Percentiles rank a stretch among this genome's conserved stretches.
These are phyloP conservation scores for Eidolon dupreanum DNA, from an alignment of 2,797 vertebrate species.

Conservation along the genomic window DNA sequence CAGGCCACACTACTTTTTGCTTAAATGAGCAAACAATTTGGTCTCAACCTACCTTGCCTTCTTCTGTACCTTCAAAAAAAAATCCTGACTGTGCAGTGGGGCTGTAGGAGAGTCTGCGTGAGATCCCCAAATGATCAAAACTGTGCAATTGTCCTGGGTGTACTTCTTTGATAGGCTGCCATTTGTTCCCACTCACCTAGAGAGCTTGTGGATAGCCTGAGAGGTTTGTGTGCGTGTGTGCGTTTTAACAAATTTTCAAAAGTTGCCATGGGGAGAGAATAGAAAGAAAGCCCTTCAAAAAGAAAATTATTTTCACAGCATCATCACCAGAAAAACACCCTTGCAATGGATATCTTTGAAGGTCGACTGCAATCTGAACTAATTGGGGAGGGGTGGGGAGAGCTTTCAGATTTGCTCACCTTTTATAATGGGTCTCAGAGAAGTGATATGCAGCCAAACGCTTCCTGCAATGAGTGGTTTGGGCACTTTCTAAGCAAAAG, in stretches of 20 bases:
- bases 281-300: conserved; percentile 72
- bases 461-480: conserved; percentile 67
- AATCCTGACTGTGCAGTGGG: background rate
- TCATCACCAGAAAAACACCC: conserved; percentile 68
- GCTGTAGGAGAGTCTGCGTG: background rate
- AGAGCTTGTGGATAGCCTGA: conserved; percentile 71
- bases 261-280: conserved; percentile 75
- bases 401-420: conserved; percentile 60
- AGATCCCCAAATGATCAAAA: conserved; percentile 62
- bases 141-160: conserved; percentile 31
- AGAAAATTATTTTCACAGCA: conserved; percentile 75
- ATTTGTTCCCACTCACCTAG: conserved; percentile 65
- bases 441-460: conserved; percentile 53
- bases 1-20: background rate
- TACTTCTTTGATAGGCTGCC: conserved; percentile 34
- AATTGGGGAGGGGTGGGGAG: conserved; percentile 55
- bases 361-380: conserved; percentile 73
- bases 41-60: background rate
- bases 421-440: conserved; percentile 67
- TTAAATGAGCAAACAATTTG: background rate
- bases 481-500: conserved; percentile 71
- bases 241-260: conserved; percentile 75
- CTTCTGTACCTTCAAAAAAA: background rate
- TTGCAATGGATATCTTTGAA: conserved; percentile 62
- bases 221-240: background rate